A percentile compares a stretch with the other conserved stretches of the same genome.
These are phyloP conservation scores for Maniola hyperantus DNA, from an alignment of 2,888 invertebrate species.

Conservation along the genomic window DNA sequence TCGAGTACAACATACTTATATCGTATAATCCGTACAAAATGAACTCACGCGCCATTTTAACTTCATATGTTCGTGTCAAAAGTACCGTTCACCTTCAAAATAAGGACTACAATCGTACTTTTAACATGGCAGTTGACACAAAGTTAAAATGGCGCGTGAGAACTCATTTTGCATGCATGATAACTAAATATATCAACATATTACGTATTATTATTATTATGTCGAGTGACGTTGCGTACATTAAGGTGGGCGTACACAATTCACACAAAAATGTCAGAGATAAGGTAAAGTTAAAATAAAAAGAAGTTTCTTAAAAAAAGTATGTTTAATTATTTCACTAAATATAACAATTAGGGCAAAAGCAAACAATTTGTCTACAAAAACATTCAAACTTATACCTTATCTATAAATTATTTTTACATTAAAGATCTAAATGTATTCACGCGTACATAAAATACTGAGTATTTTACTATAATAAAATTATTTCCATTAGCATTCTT, in stretches of 20 bases:
- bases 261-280: conserved; percentile 5
- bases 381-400: conserved; percentile 7
- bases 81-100: too few relatives aligned
- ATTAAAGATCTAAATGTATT: neutral
- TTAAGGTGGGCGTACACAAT: conserved; percentile 32
- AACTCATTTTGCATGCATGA: too few relatives aligned
- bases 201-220: neutral
- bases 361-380: conserved; percentile 9
- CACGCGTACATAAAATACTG: conserved; percentile 16
- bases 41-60: too few relatives aligned
- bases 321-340: conserved; percentile 13
- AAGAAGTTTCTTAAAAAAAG: conserved; percentile 1
- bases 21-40: too few relatives aligned
- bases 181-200: conserved; percentile 5
- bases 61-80: too few relatives aligned
- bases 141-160: too few relatives aligned
- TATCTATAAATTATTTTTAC: conserved; percentile 7
- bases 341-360: conserved; percentile 1
- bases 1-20: conserved; percentile 24
- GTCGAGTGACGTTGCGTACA: conserved; percentile 7
- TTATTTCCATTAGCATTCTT: conserved; percentile 21
- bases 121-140: too few relatives aligned
- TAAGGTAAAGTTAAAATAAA: conserved; percentile 5
- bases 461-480: conserved; percentile 18
- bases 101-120: too few relatives aligned